Conservation (phyloP, 64 coral and sea anemone genomes). For the Hydrozoanthus tunicans region DNA sequence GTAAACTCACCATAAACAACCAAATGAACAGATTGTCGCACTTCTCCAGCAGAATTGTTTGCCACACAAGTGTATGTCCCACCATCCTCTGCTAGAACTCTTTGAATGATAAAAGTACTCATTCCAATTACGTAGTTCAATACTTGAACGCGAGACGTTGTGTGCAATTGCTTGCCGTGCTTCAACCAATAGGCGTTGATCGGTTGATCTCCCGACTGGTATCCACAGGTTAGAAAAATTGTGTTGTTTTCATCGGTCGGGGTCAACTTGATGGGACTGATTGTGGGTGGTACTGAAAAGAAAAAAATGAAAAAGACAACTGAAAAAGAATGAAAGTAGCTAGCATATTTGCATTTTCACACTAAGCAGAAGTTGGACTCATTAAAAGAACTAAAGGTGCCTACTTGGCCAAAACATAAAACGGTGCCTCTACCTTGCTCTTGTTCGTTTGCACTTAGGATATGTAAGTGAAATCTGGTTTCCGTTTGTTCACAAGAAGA, state of each 20-base stretch:
- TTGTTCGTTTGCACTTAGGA: no score
- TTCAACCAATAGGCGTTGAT: conserved; percentile 18
- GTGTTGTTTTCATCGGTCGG: background rate
- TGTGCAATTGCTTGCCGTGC: background rate
- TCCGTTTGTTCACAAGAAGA: no score
- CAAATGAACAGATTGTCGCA: conserved; percentile 32
- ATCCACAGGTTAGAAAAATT: background rate
- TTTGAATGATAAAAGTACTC: background rate
- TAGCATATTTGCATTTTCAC: background rate
- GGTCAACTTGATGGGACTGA: background rate
- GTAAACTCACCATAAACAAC: conserved; percentile 75
- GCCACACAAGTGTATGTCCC: conserved; percentile 81
- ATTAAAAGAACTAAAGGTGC: no score
- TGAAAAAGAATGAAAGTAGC: background rate
- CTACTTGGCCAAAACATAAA: no score
- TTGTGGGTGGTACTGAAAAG: background rate
- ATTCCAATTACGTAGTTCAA: background rate
- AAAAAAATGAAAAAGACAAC: background rate
- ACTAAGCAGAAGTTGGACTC: no score
- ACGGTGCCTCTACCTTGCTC: no score
- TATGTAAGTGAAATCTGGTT: no score
- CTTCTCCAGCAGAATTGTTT: conserved; percentile 66
- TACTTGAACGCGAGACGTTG: background rate
- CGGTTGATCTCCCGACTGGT: background rate
- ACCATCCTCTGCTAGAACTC: conserved; percentile 21